Percentiles rank a stretch among this genome's conserved stretches.
Evolutionary conservation across 2,113 vertebrate species (phyloP).

Genomic region (Semnornis frantzii): DNA sequence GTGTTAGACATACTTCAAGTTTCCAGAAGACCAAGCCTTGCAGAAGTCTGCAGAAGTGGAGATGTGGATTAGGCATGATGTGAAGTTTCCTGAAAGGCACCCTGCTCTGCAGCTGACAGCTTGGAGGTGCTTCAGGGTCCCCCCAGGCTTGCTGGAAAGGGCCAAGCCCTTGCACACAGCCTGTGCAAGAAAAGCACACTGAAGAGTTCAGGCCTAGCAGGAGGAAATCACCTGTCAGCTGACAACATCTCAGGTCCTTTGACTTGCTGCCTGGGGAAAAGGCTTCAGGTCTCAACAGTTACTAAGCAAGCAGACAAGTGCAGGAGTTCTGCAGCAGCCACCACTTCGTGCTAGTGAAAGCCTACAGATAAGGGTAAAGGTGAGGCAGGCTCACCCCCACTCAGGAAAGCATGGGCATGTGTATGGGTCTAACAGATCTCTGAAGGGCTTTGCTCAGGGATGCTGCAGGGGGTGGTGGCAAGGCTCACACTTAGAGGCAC

Average conservation of each 20-base stretch:
- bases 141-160: not conserved
- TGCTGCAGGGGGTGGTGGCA: not conserved
- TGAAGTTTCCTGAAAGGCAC: not conserved
- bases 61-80: not conserved
- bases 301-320: not conserved
- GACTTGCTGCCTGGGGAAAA: not conserved
- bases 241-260: not conserved
- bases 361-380: not conserved
- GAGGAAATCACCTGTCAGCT: not conserved
- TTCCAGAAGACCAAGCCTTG: not conserved
- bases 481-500: not conserved
- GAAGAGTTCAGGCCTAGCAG: not conserved
- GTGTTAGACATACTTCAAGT: not conserved
- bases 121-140: not conserved
- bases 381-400: not conserved
- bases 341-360: not conserved
- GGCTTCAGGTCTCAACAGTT: not conserved
- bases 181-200: not conserved
- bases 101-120: not conserved
- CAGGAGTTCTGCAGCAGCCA: not conserved
- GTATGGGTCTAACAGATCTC: not conserved
- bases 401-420: not conserved
- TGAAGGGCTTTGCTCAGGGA: not conserved
- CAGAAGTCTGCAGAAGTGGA: not conserved
- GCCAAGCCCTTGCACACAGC: not conserved